A percentile compares a stretch with the other conserved stretches of the same genome.
phyloP scores from a whole-genome alignment of 2,113 vertebrate species.

The Pandion haliaetus region DNA sequence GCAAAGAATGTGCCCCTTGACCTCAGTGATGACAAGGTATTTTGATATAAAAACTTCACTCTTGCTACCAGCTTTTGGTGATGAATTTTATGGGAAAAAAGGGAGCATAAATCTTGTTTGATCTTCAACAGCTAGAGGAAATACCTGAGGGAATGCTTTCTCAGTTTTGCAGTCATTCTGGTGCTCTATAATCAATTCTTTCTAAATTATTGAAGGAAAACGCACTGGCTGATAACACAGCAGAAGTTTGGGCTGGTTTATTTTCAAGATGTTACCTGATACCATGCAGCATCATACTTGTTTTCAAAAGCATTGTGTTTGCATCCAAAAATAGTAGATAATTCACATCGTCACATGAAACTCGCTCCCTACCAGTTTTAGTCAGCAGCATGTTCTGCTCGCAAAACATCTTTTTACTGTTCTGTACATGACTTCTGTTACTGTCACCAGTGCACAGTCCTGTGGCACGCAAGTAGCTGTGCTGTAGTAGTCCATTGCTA shows the following conservation, averaged over 20 bases:
- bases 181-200: background rate
- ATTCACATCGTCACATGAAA: background rate
- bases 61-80: background rate
- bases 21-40: background rate
- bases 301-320: background rate
- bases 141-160: background rate
- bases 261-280: background rate
- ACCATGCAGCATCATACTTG: background rate
- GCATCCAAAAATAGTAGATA: background rate
- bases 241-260: background rate
- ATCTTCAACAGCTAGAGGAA: background rate
- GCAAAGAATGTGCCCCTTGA: background rate
- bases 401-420: background rate
- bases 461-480: background rate
- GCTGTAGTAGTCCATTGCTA: background rate
- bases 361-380: background rate
- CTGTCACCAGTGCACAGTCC: background rate
- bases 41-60: background rate
- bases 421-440: background rate
- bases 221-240: background rate
- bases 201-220: background rate
- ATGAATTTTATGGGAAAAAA: background rate
- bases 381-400: constrained; percentile 12
- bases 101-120: background rate
- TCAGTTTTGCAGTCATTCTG: background rate